These are phyloP conservation scores for Drosophila recens DNA, from an alignment of 2,888 invertebrate genomes.

Conservation along the genomic window DNA sequence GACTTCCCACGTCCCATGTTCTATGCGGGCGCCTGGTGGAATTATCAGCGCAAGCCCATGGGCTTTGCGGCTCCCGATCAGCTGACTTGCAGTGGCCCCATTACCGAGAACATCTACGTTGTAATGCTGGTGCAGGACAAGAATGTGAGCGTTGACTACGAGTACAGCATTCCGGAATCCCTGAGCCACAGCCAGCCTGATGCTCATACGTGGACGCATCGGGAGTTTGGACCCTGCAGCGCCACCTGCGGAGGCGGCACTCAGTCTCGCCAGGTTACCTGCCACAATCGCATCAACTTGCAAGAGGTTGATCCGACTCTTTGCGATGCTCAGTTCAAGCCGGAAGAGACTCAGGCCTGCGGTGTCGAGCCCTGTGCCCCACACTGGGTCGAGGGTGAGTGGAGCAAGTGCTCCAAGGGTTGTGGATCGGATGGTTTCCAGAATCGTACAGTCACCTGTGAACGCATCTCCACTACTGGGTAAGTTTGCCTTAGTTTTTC, in stretches of 20 bases:
- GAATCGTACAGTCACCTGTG: constrained; percentile 91
- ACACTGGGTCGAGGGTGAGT: constrained; percentile 91
- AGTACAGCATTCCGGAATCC: constrained; percentile 94
- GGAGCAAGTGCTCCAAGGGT: constrained; percentile 93
- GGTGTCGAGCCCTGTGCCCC: constrained; percentile 92
- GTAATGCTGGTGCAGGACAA: constrained; percentile 93
- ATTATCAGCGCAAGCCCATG: constrained; percentile 93
- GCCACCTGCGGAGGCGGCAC: constrained; percentile 96
- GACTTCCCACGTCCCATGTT: constrained; percentile 93
- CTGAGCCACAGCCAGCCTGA: constrained; percentile 89
- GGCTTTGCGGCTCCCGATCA: constrained; percentile 94
- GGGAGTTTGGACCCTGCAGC: constrained; percentile 91
- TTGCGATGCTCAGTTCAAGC: constrained; percentile 92
- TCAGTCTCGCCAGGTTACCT: constrained; percentile 92
- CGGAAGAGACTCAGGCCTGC: constrained; percentile 90
- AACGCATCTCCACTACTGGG: constrained; percentile 91
- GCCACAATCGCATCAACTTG: constrained; percentile 90
- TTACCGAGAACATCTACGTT: constrained; percentile 94
- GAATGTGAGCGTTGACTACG: constrained; percentile 94
- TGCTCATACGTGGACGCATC: constrained; percentile 92
- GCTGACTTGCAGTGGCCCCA: constrained; percentile 93
- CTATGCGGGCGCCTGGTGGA: constrained; percentile 94
- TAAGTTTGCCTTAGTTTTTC: constrained; percentile 68
- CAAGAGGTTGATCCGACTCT: constrained; percentile 90
- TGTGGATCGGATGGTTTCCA: constrained; percentile 92